Conservation (phyloP, 2,888 invertebrate genomes). For the Hartigia nigra region DNA sequence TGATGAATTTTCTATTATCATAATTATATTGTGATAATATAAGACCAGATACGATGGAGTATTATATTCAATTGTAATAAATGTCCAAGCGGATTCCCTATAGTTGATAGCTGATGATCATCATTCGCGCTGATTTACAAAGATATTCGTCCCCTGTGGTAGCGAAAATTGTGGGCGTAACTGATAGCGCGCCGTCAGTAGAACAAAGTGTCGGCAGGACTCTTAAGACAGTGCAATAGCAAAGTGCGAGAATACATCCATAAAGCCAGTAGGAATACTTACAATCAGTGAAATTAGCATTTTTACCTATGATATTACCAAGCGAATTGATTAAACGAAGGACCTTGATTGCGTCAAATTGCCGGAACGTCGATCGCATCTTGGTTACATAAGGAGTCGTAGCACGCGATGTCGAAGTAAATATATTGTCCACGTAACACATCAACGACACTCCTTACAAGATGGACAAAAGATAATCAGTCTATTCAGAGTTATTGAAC, state of each 20-base stretch:
- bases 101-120: slow-evolving; percentile 13
- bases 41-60: not conserved
- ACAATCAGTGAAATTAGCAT: slow-evolving; percentile 28
- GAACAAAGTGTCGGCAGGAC: not conserved
- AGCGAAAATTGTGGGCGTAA: slow-evolving; percentile 38
- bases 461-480: not conserved
- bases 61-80: not conserved
- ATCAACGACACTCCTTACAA: not conserved
- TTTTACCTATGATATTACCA: slow-evolving; percentile 32
- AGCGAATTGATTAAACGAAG: slow-evolving; percentile 41
- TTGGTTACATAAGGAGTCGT: slow-evolving; percentile 21
- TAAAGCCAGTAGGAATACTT: not conserved
- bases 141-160: slow-evolving; percentile 36
- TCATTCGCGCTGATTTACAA: slow-evolving; percentile 27
- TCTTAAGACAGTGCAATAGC: not conserved
- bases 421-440: not conserved
- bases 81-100: not conserved
- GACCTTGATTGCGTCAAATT: slow-evolving; percentile 51
- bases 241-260: not conserved
- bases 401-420: not conserved
- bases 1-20: not conserved
- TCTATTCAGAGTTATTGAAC: not conserved
- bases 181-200: slow-evolving; percentile 21
- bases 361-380: slow-evolving; percentile 38
- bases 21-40: not conserved